These are phyloP conservation scores for Tipula helvola DNA, from an alignment of 2,888 invertebrate genomes.

Conservation along the genomic window DNA sequence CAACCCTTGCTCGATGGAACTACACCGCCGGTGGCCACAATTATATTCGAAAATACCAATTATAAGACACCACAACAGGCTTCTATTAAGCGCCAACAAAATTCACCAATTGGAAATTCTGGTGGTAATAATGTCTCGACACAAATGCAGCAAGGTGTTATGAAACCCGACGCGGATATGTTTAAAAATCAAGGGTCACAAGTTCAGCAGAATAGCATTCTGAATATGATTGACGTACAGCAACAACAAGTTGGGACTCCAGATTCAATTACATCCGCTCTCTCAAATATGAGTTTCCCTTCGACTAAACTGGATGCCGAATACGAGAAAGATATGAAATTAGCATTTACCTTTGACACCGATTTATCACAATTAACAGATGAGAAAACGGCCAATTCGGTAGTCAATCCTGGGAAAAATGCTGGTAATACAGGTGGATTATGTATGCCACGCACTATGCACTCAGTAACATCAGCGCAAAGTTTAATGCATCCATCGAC, in stretches of 20 bases:
- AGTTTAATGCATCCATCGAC: slow-evolving; percentile 68
- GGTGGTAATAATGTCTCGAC: slow-evolving; percentile 5
- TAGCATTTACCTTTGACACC: slow-evolving; percentile 82
- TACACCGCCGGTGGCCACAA: slow-evolving; percentile 71
- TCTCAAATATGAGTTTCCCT: slow-evolving; percentile 55
- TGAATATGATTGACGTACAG: slow-evolving; percentile 38
- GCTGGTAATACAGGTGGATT: slow-evolving; percentile 12
- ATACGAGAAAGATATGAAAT: slow-evolving; percentile 75
- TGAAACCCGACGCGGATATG: slow-evolving; percentile 17
- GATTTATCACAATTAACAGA: slow-evolving; percentile 64
- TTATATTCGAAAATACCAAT: slow-evolving; percentile 86
- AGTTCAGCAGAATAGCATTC: slow-evolving; percentile 12
- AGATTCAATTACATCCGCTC: slow-evolving; percentile 38
- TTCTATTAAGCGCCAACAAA: slow-evolving; percentile 35
- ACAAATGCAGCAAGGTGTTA: slow-evolving; percentile 15
- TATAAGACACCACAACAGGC: slow-evolving; percentile 62
- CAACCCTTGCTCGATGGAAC: slow-evolving; percentile 50
- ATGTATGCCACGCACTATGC: slow-evolving; percentile 38
- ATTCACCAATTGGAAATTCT: slow-evolving; percentile 17
- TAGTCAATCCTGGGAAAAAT: slow-evolving; percentile 14
- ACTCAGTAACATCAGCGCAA: slow-evolving; percentile 41
- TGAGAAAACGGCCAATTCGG: slow-evolving; percentile 38
- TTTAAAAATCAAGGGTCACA: slow-evolving; percentile 14
- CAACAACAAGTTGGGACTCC: slow-evolving; percentile 29
- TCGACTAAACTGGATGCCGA: slow-evolving; percentile 46